Evolutionary conservation across 2,797 vertebrate species (phyloP).

Genomic region (Centropyge bicolor): DNA sequence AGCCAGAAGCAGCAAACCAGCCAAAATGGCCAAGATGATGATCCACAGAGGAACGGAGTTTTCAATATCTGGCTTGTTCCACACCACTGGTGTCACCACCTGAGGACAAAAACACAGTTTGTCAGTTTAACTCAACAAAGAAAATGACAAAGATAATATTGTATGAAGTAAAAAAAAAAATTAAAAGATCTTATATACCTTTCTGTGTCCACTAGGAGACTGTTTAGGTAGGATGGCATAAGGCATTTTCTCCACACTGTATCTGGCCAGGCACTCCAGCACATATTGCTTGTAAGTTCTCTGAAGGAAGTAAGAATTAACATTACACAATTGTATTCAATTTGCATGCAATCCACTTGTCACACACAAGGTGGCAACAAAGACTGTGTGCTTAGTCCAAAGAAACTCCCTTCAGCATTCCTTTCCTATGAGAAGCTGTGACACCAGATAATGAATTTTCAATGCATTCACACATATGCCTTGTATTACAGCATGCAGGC

Average conservation of each 20-base stretch:
- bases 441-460: constrained; percentile 77
- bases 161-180: too few species aligned
- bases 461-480: constrained; percentile 68
- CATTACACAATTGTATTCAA: neutral
- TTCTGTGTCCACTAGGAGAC: constrained; percentile 84
- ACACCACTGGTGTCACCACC: constrained; percentile 89
- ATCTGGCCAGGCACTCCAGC: constrained; percentile 89
- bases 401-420: constrained; percentile 58
- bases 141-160: neutral
- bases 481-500: constrained; percentile 54
- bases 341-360: neutral
- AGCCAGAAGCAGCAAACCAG: constrained; percentile 92
- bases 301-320: constrained; percentile 69
- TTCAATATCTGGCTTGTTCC: constrained; percentile 90
- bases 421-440: constrained; percentile 63
- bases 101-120: constrained; percentile 52
- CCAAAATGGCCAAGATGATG: constrained; percentile 92
- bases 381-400: constrained; percentile 24
- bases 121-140: constrained; percentile 3
- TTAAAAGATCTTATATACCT: constrained; percentile 79
- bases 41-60: constrained; percentile 93
- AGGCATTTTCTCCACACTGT: constrained; percentile 89
- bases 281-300: constrained; percentile 85
- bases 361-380: constrained; percentile 73
- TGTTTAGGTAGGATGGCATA: constrained; percentile 88